phyloP scores from a whole-genome alignment of 1,140 invertebrate species.

The Schlechtendalia chinensis region DNA sequence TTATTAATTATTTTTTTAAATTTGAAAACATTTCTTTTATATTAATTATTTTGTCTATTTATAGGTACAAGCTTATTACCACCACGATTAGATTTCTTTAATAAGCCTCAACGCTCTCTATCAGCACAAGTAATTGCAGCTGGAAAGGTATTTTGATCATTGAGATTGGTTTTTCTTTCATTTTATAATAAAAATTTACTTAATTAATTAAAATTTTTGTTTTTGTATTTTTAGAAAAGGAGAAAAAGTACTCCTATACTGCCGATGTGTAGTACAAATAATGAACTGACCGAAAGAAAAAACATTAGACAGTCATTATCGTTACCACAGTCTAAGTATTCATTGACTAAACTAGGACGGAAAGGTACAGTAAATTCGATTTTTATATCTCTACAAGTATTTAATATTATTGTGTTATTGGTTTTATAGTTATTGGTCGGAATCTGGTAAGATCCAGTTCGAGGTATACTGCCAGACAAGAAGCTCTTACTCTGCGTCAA shows the following conservation, averaged over 20 bases:
- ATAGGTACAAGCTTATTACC: slow-evolving; percentile 71
- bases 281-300: slow-evolving; percentile 20
- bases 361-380: slow-evolving; percentile 10
- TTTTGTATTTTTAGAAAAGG: slow-evolving; percentile 30
- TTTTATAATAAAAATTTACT: background rate
- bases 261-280: background rate
- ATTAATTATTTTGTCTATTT: slow-evolving; percentile 51
- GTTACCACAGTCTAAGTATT: background rate
- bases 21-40: slow-evolving; percentile 8
- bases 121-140: slow-evolving; percentile 23
- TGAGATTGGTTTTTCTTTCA: background rate
- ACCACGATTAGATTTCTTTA: slow-evolving; percentile 73
- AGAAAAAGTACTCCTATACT: slow-evolving; percentile 32
- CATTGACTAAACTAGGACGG: slow-evolving; percentile 21
- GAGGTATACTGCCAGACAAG: slow-evolving; percentile 34
- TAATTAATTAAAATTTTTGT: background rate
- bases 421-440: slow-evolving; percentile 21
- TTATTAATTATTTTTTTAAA: slow-evolving; percentile 48
- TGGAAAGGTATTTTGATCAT: slow-evolving; percentile 35
- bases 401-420: background rate
- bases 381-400: background rate
- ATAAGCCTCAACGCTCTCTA: slow-evolving; percentile 55
- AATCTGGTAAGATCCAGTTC: slow-evolving; percentile 36
- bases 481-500: slow-evolving; percentile 38
- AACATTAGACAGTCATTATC: background rate